phyloP scores from a whole-genome alignment of 2,113 vertebrate genomes.

The Xyliphius kryptos region DNA sequence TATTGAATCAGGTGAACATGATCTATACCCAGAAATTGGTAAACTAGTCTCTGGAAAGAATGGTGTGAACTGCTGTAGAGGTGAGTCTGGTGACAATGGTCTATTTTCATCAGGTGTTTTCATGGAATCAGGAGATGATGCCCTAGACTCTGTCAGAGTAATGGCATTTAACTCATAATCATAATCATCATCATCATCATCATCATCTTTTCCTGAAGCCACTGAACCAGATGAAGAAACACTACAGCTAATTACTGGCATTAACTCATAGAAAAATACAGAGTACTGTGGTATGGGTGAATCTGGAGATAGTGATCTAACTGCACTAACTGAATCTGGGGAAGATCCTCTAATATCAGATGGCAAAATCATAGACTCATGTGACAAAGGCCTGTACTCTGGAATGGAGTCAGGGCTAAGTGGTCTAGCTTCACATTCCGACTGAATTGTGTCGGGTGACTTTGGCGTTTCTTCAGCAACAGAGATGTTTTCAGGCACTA shows the following conservation, averaged over 20 bases:
- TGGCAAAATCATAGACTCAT: slow-evolving; percentile 10
- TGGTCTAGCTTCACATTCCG: neutral
- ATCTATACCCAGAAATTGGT: slow-evolving; percentile 7
- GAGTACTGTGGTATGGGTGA: slow-evolving; percentile 37
- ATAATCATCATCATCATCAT: too few species aligned
- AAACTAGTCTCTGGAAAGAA: neutral
- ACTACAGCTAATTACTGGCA: neutral
- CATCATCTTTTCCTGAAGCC: slow-evolving; percentile 32
- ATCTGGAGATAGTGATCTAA: slow-evolving; percentile 37
- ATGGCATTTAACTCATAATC: slow-evolving; percentile 17
- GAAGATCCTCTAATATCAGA: slow-evolving; percentile 41
- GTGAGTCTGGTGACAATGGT: slow-evolving; percentile 14
- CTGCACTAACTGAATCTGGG: slow-evolving; percentile 43
- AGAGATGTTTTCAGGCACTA: neutral
- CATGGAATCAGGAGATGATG: slow-evolving; percentile 33
- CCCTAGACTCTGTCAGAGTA: neutral
- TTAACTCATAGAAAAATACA: neutral
- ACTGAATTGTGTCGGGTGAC: neutral
- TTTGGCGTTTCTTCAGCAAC: slow-evolving; percentile 5
- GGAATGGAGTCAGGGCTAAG: slow-evolving; percentile 40
- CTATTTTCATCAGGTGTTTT: slow-evolving; percentile 4
- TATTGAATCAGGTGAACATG: slow-evolving; percentile 20
- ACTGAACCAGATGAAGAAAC: slow-evolving; percentile 13
- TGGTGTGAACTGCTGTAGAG: slow-evolving; percentile 5
- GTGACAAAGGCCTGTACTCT: slow-evolving; percentile 42